phyloP scores from a whole-genome alignment of 2,888 invertebrate species.

The Aelia acuminata region DNA sequence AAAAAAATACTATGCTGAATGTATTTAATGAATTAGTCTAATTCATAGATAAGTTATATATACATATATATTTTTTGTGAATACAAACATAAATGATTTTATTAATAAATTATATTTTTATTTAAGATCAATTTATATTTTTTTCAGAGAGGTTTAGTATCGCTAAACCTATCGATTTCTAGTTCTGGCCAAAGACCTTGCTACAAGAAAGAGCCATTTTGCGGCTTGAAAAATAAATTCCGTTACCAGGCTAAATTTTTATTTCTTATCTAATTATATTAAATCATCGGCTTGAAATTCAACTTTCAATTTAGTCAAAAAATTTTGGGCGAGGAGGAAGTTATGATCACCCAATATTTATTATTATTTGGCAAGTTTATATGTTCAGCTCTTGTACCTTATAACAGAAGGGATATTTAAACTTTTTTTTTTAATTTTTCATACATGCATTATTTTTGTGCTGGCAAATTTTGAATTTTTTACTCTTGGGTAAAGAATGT shows the following conservation, averaged over 20 bases:
- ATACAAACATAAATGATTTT: slow-evolving; percentile 20
- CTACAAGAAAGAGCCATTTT: neutral
- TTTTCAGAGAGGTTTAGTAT: slow-evolving; percentile 2
- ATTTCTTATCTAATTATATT: neutral
- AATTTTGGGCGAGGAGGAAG: neutral
- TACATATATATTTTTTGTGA: slow-evolving; percentile 8
- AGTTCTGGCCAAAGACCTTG: neutral
- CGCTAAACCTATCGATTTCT: too few species aligned
- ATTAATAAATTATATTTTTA: slow-evolving; percentile 36
- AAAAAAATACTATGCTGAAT: slow-evolving; percentile 1
- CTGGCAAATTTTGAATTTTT: too few species aligned
- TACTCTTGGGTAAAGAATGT: too few species aligned
- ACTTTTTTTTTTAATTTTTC: neutral
- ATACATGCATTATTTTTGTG: neutral
- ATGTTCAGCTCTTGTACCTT: neutral
- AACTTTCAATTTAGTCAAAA: neutral
- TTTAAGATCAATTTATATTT: slow-evolving; percentile 28
- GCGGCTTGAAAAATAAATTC: neutral
- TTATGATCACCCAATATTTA: neutral
- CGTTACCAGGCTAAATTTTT: neutral
- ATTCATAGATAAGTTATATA: neutral
- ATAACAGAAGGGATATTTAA: neutral
- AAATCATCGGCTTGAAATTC: neutral
- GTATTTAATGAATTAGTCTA: slow-evolving; percentile 16
- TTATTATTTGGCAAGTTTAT: neutral